Base-by-base conservation (phyloP, 2,113 vertebrate genomes). In the Otis tarda region DNA sequence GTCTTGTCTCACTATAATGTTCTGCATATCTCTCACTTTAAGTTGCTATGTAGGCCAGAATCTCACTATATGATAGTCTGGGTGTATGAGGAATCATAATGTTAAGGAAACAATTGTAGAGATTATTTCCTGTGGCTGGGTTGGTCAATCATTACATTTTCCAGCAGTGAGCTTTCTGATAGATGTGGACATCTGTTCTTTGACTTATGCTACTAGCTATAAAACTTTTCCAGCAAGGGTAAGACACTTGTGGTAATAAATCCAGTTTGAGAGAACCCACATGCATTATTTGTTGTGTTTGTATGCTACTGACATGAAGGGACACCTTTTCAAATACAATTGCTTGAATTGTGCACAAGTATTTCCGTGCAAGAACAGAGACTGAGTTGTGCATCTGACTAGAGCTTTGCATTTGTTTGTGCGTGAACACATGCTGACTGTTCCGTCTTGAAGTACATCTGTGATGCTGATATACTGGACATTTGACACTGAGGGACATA, bases 221-320 rank as follows among this genome's bases (percentile, higher is more conserved):
- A 84, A 90, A 89, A 39, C 53, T 82, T 83, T 57, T 55, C 39
- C 53, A 50, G 60, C 49, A 28, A 20, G 53, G 60, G 35, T 60
- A 78, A 77, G 71, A 60, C 85, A 87, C 35, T 90, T 77, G 61
- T 74, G 67, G 39, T 83, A 27, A 53, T 93, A 91, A 92, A 96
- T 92, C 69, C 75, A 31, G 25, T 41, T 57, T 82, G 50, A 49
- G 37, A 81, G 57, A 90, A 24, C 1, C 5, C 2, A 31, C 27
- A n/a, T 23, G 16, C 25, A 2, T 68, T 57, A 56, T 68, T 77
- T 77, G 35, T 39, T 68, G 25, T 37, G 50, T 61, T 87, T 49
- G 7, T 35, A 1, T 52, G 60, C 25, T 43, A 2, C 37, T 89
- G 69, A 52, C 27, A 16, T 4, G 24, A 75, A 68, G 53, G 28